Base-by-base conservation (phyloP, 1,140 invertebrate species). In the Trichonephila clavipes region DNA sequence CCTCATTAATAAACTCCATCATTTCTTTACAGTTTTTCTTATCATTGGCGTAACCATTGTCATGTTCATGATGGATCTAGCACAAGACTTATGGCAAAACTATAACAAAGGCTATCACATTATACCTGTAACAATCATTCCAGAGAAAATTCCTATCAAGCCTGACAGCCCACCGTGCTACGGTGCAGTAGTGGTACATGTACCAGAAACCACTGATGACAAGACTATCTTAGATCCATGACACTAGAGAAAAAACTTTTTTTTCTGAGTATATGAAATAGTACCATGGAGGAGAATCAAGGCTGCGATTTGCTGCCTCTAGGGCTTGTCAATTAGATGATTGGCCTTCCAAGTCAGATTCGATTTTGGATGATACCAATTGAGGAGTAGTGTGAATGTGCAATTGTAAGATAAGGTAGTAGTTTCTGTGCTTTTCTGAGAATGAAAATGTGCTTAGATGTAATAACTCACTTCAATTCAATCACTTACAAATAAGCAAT, bases 41-140 rank as follows among this genome's bases (percentile, higher is more conserved):
- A 1, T 92, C 2, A 51, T 34, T 34, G 91, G 82, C 0, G 62
- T 92, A 16, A 87, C 62, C 1, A 19, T 87, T 21, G n/a, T 77
- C 6, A 92, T 92, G 91, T 77, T 87, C 51, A 86, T 92, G 82
- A 58, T 92, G 91, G 62, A n/a, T 8, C 0, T 87, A 21, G 40
- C 62, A 8, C n/a, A 83, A 3, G 91, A 92, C 58, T 92, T 87
- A 18, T 64, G 21, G 40, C 61, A 85, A 21, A 81, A 92, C 16
- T 92, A 51, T n/a, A 51, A 92, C 81, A 61, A 92, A 28, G 90
- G 34, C 19, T 69, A 59, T 8, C 51, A 59, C 4, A 51, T 21
- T 16, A 21, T 87, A 12, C 82, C 91, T n/a, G n/a, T 87, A n/a
- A 28, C 21, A 44, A 19, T 85, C 10, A 61, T 59, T 72, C n/a